Conservation (phyloP, 2,113 vertebrate genomes). For the Amphilophus citrinellus region DNA sequence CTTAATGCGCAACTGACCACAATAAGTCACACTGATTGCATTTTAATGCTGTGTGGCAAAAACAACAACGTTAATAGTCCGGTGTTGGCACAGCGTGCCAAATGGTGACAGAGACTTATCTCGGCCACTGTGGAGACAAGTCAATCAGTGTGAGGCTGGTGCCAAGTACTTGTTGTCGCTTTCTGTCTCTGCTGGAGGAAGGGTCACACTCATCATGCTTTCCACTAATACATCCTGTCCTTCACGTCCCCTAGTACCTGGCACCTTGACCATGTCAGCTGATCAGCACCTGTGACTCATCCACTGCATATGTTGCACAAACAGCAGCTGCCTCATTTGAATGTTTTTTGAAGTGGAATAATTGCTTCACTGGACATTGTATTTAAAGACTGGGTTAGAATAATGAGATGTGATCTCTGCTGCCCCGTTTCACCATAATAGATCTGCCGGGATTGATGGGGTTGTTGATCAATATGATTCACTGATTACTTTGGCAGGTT, state of each 20-base stretch:
- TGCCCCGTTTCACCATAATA: constrained; percentile 3
- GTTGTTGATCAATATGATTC: constrained; percentile 54
- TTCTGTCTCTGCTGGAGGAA: constrained; percentile 55
- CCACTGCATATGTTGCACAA: constrained; percentile 19
- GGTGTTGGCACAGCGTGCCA: constrained; percentile 48
- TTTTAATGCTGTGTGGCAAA: constrained; percentile 71
- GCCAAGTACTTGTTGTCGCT: constrained; percentile 67
- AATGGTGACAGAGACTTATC: constrained; percentile 75
- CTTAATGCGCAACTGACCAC: constrained; percentile 66
- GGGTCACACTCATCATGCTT: constrained; percentile 62
- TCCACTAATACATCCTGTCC: constrained; percentile 40
- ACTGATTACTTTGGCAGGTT: constrained; percentile 42
- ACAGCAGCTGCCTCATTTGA: constrained; percentile 27
- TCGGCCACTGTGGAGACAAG: constrained; percentile 63
- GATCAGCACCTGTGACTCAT: constrained; percentile 34
- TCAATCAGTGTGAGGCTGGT: constrained; percentile 65
- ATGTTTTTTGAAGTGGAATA: not conserved
- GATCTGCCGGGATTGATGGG: constrained; percentile 10
- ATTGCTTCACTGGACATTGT: constrained; percentile 5
- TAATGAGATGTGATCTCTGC: constrained; percentile 40
- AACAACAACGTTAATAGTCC: constrained; percentile 65
- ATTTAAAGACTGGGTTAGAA: constrained; percentile 23
- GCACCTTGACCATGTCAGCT: constrained; percentile 32
- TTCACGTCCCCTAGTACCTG: constrained; percentile 35
- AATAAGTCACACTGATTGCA: constrained; percentile 74